Percentiles rank a stretch among this genome's conserved stretches.
These are phyloP conservation scores for Pygoscelis adeliae DNA, from an alignment of 2,113 vertebrate genomes.

Conservation along the genomic window DNA sequence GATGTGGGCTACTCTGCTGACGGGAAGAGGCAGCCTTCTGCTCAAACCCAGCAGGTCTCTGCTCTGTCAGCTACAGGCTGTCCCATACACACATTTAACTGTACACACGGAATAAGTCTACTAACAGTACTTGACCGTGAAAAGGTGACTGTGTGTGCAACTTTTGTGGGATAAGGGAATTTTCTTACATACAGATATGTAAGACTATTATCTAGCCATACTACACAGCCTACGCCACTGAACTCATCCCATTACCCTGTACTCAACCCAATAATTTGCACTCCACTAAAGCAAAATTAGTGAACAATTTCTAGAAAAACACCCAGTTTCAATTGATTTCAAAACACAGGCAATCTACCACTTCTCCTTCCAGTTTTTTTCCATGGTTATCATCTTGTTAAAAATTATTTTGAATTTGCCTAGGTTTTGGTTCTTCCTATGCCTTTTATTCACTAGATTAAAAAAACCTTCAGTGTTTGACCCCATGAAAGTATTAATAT, in stretches of 20 bases:
- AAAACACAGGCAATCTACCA: background rate
- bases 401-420: background rate
- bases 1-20: background rate
- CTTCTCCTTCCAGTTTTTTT: background rate
- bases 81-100: background rate
- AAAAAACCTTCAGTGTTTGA: background rate
- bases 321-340: background rate
- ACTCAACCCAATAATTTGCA: background rate
- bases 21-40: background rate
- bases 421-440: background rate
- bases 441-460: background rate
- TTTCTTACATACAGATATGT: background rate
- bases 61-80: background rate
- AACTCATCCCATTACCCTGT: background rate
- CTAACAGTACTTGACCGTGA: background rate
- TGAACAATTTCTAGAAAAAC: background rate
- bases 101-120: accelerated
- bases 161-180: background rate
- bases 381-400: background rate
- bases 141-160: background rate
- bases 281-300: background rate
- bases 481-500: background rate
- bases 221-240: background rate
- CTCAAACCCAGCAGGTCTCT: background rate
- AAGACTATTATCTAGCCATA: no score